phyloP scores from a whole-genome alignment of 2,888 invertebrate genomes.

The Brenthis daphne region DNA sequence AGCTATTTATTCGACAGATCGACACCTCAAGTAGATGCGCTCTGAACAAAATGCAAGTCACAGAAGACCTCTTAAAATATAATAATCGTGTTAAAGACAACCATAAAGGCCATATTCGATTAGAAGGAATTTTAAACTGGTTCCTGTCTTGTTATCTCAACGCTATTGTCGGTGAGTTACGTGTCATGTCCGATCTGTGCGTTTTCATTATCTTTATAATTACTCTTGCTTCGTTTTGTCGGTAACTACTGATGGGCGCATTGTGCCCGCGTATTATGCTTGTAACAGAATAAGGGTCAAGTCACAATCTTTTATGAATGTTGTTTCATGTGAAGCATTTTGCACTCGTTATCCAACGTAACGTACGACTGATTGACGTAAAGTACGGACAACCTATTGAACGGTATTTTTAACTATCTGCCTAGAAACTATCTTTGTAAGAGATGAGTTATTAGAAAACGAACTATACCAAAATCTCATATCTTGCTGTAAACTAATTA shows the following conservation, averaged over 20 bases:
- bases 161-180: slow-evolving; percentile 67
- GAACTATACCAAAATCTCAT: neutral
- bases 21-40: slow-evolving; percentile 66
- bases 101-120: slow-evolving; percentile 80
- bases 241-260: slow-evolving; percentile 42
- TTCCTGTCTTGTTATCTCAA: slow-evolving; percentile 73
- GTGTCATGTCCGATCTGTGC: slow-evolving; percentile 59
- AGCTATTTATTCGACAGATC: slow-evolving; percentile 74
- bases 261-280: slow-evolving; percentile 34
- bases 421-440: neutral
- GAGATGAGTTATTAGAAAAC: neutral
- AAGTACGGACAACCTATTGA: slow-evolving; percentile 1
- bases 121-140: slow-evolving; percentile 74
- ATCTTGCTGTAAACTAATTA: neutral
- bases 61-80: slow-evolving; percentile 77
- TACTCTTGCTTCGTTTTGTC: slow-evolving; percentile 55
- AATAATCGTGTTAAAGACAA: slow-evolving; percentile 81
- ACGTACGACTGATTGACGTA: slow-evolving; percentile 13
- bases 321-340: slow-evolving; percentile 27
- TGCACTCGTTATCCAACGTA: slow-evolving; percentile 28
- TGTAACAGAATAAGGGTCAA: slow-evolving; percentile 26
- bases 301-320: slow-evolving; percentile 28
- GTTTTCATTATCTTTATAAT: slow-evolving; percentile 65
- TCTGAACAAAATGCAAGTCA: slow-evolving; percentile 76
- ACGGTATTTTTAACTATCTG: neutral